These are phyloP conservation scores for Pica pica DNA, from an alignment of 2,113 vertebrate genomes.

Conservation along the genomic window DNA sequence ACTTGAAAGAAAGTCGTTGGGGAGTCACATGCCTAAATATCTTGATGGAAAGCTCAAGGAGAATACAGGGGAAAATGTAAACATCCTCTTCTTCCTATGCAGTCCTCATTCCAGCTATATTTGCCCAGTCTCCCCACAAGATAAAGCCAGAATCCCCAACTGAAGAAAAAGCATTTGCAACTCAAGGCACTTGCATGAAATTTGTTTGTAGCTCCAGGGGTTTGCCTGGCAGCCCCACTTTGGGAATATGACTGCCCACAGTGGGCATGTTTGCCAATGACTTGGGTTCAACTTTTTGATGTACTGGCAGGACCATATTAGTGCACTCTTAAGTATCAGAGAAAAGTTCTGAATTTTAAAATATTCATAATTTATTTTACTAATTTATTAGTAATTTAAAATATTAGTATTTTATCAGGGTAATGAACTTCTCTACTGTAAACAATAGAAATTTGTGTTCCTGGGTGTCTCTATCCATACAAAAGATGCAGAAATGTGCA, in stretches of 20 bases:
- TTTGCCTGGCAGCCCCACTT: neutral
- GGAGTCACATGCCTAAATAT: neutral
- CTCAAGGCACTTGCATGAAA: neutral
- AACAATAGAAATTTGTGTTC: neutral
- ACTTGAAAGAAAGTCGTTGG: constrained; percentile 3
- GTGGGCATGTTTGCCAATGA: neutral
- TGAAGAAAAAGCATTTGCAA: neutral
- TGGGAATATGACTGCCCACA: neutral
- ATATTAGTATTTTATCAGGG: neutral
- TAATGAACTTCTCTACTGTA: neutral
- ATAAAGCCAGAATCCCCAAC: neutral
- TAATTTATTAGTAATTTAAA: neutral
- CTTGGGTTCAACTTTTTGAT: neutral
- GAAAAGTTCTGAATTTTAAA: neutral
- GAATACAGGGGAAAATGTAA: neutral
- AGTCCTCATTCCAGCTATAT: neutral
- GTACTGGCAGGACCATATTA: neutral
- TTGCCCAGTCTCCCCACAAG: neutral
- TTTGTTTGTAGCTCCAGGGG: neutral
- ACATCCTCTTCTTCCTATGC: constrained; percentile 19
- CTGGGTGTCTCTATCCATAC: neutral
- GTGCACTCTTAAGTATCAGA: neutral
- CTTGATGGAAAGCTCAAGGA: neutral
- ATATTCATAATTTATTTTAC: neutral
- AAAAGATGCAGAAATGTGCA: neutral